These are phyloP conservation scores for Paradisaea rubra DNA, from an alignment of 2,113 vertebrate genomes.

Conservation along the genomic window DNA sequence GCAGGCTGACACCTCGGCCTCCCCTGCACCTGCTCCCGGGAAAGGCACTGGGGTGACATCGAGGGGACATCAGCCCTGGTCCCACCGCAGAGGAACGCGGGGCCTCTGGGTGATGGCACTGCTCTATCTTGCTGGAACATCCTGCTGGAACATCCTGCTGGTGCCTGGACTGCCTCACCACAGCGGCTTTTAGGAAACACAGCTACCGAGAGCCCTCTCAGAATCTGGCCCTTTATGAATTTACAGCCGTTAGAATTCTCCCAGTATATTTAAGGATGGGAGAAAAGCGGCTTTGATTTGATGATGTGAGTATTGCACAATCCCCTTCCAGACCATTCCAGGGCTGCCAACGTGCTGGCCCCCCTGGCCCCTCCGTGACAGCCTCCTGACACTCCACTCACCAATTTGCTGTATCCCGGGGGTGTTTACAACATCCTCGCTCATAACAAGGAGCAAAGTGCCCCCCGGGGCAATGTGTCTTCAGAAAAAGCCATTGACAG, in stretches of 20 bases:
- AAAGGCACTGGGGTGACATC: not conserved
- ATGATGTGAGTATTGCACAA: accelerated
- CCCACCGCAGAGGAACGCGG: not conserved
- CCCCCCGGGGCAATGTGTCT: not conserved
- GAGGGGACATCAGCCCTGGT: not conserved
- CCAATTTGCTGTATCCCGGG: not conserved
- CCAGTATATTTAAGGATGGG: accelerated
- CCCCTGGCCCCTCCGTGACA: not conserved
- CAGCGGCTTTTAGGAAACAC: accelerated
- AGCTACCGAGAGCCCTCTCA: not conserved
- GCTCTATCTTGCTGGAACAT: not conserved
- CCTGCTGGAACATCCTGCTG: not conserved
- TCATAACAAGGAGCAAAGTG: not conserved
- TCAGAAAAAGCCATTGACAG: not conserved
- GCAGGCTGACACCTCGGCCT: not conserved
- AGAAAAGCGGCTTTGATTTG: not conserved
- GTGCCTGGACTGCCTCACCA: not conserved
- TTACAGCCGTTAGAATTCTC: not conserved
- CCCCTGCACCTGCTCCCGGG: not conserved
- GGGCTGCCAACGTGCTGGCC: not conserved
- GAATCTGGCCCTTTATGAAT: accelerated
- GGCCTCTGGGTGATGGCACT: not conserved
- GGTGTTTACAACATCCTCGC: not conserved
- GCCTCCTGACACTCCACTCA: not conserved
- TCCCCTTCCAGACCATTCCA: not conserved